A percentile compares a stretch with the other conserved stretches of the same genome.
Conservation (phyloP, 2,797 vertebrate genomes). For the Smutsia temminckii region DNA sequence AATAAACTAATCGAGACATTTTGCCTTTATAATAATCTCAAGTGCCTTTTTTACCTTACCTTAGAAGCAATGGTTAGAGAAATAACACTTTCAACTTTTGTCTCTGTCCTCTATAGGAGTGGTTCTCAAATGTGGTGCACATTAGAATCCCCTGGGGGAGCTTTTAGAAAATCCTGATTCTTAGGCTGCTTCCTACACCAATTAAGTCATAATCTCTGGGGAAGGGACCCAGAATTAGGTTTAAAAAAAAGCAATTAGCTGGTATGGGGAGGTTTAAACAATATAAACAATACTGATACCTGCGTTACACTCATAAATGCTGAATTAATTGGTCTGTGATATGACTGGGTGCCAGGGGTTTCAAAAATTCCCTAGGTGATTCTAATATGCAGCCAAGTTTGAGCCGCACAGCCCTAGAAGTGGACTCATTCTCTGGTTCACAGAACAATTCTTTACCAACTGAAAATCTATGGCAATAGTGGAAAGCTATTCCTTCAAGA, state of each 20-base stretch:
- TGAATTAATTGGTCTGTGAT: not conserved
- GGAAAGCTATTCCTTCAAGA: not conserved
- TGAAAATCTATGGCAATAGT: not conserved
- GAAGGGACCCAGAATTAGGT: not conserved
- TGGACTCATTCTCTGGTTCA: not conserved
- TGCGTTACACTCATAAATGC: not conserved
- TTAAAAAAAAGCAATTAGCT: not conserved
- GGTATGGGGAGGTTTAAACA: not conserved
- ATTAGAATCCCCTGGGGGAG: not conserved
- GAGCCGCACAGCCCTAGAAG: not conserved
- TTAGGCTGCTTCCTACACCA: not conserved
- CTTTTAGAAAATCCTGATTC: not conserved
- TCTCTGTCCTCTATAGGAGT: not conserved
- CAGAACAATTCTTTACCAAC: slow-evolving; percentile 21
- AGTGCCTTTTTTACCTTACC: not conserved
- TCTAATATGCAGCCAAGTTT: not conserved
- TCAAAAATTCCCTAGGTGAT: not conserved
- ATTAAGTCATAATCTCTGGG: slow-evolving; percentile 29
- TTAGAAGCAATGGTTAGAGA: not conserved
- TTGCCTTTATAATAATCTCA: not conserved
- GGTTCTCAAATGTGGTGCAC: not conserved
- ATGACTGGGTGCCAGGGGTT: not conserved
- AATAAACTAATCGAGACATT: slow-evolving; percentile 2
- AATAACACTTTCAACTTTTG: not conserved
- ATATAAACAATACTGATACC: not conserved